These are phyloP conservation scores for Clangula hyemalis DNA, from an alignment of 2,797 vertebrate species.

Conservation along the genomic window DNA sequence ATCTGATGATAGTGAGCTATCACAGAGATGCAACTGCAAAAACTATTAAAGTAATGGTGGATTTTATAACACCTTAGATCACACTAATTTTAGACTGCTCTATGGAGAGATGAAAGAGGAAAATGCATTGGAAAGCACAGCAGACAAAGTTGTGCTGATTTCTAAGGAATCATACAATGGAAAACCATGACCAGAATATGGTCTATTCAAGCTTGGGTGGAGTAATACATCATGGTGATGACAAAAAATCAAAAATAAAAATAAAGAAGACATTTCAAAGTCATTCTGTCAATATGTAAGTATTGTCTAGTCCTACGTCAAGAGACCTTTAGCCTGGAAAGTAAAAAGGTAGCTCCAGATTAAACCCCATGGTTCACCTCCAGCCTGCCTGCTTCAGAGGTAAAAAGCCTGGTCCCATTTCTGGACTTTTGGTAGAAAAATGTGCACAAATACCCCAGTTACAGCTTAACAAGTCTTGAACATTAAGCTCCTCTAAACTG, in stretches of 20 bases:
- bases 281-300: not conserved
- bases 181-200: not conserved
- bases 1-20: not conserved
- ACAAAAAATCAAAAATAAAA: too few species aligned
- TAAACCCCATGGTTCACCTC: not conserved
- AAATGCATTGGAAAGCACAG: not conserved
- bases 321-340: not conserved
- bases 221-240: not conserved
- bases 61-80: conserved; percentile 20
- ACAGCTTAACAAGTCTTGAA: not conserved
- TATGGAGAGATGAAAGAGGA: not conserved
- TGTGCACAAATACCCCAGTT: accelerated
- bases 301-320: not conserved
- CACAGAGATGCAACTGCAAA: not conserved
- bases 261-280: not conserved
- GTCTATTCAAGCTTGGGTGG: not conserved
- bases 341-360: not conserved
- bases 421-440: not conserved
- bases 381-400: not conserved
- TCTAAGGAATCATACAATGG: not conserved
- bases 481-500: not conserved
- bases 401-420: not conserved
- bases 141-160: not conserved
- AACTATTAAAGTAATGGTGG: not conserved
- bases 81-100: not conserved